Percentiles rank a stretch among this genome's conserved stretches.
Conservation (phyloP, 2,888 invertebrate genomes). For the Sinotaia quadrata region DNA sequence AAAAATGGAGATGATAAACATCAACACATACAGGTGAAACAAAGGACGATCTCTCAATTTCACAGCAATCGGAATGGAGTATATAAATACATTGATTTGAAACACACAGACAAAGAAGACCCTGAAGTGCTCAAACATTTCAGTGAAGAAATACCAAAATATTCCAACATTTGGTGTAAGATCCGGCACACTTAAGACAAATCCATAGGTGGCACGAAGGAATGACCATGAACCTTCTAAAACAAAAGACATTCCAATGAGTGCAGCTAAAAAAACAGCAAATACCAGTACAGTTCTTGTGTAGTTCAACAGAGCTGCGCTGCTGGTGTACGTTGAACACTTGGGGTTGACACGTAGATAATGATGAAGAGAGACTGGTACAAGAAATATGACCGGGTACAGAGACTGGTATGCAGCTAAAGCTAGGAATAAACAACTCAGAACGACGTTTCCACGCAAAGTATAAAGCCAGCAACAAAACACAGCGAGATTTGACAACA, state of each 20-base stretch:
- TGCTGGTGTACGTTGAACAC: conserved; percentile 12
- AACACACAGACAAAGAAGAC: conserved; percentile 95
- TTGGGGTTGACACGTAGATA: conserved; percentile 29
- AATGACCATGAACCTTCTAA: conserved; percentile 75
- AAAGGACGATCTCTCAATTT: conserved; percentile 73
- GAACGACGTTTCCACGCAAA: conserved; percentile 48
- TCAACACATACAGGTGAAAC: conserved; percentile 73
- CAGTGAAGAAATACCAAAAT: conserved; percentile 99
- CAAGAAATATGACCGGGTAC: conserved; percentile 82
- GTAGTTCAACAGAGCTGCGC: conserved; percentile 36
- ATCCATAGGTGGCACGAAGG: conserved; percentile 82
- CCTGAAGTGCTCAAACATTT: conserved; percentile 99
- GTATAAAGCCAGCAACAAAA: conserved; percentile 25
- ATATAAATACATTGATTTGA: conserved; percentile 95
- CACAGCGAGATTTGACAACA: conserved; percentile 88
- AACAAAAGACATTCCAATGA: conserved; percentile 79
- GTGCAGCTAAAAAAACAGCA: conserved; percentile 74
- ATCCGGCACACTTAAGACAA: conserved; percentile 92
- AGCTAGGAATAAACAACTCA: conserved; percentile 80
- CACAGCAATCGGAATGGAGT: conserved; percentile 84
- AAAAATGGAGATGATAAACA: conserved; percentile 86
- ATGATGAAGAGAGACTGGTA: conserved; percentile 84
- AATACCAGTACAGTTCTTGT: conserved; percentile 41
- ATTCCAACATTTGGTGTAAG: conserved; percentile 96
- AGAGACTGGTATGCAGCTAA: conserved; percentile 85